Conservation (phyloP, 2,113 vertebrate species). For the Peromyscus californicus region DNA sequence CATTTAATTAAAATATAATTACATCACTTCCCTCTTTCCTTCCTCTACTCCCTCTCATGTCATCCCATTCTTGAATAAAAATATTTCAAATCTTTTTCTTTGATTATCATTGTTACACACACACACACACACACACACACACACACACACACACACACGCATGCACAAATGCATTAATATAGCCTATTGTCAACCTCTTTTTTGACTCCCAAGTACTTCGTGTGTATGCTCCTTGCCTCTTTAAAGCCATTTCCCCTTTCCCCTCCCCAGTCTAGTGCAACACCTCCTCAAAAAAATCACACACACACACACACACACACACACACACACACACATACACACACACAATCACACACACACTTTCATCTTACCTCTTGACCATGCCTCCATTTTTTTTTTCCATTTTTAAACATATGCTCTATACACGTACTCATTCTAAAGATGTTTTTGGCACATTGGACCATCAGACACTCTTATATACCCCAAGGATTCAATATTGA, state of each 20-base stretch:
- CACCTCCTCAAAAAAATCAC: conserved; percentile 60
- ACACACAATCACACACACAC: neutral
- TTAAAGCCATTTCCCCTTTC: conserved; percentile 52
- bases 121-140: neutral
- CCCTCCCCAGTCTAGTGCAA: conserved; percentile 19
- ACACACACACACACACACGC: neutral
- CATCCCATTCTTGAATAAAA: neutral
- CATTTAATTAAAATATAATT: neutral
- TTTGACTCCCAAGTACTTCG: neutral
- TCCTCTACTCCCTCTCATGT: neutral
- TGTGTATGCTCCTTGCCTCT: neutral
- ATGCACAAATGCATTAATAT: neutral
- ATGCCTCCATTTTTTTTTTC: conserved; percentile 67
- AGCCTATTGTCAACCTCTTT: neutral
- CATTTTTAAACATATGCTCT: conserved; percentile 9
- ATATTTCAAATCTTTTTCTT: neutral
- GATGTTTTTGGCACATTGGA: neutral
- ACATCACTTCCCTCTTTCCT: neutral
- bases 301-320: conserved; percentile 11
- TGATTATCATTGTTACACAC: neutral
- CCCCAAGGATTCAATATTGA: neutral
- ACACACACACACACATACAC: neutral
- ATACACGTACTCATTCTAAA: neutral
- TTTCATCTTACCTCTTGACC: conserved; percentile 59
- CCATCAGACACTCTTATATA: neutral